Evolutionary conservation across 2,113 vertebrate genomes (phyloP).

Genomic region (Gallinago jamesoni): DNA sequence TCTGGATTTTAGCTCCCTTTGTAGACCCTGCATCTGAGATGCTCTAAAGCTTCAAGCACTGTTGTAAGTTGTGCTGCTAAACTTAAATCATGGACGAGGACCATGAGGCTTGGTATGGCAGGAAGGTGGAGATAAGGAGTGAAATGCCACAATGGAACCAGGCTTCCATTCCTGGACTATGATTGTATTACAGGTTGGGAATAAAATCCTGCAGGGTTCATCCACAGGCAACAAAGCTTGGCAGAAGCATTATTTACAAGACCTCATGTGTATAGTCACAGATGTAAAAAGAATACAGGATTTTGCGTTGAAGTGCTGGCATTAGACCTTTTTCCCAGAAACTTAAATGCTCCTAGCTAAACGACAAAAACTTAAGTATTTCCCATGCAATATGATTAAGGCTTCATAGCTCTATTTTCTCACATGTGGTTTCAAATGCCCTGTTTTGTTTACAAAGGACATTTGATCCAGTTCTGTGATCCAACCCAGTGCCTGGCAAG

Average conservation of each 20-base stretch:
- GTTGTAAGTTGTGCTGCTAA: background rate
- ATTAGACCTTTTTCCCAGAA: background rate
- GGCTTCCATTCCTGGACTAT: background rate
- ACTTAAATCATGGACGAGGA: background rate
- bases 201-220: background rate
- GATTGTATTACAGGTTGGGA: background rate
- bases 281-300: background rate
- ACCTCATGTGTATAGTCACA: background rate
- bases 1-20: background rate
- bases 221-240: background rate
- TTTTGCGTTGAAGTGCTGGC: background rate
- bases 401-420: background rate
- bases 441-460: background rate
- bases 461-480: constrained; percentile 1
- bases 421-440: background rate
- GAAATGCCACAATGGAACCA: background rate
- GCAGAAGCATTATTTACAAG: background rate
- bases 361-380: background rate
- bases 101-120: background rate
- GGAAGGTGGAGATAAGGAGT: background rate
- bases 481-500: background rate
- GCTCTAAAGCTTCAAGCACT: background rate
- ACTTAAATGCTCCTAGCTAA: background rate
- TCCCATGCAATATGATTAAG: background rate
- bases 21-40: background rate